Evolutionary conservation across 2,113 vertebrate genomes (phyloP), one percentile per base, ranked within the genome.

Genomic region (Alligator sinensis): DNA sequence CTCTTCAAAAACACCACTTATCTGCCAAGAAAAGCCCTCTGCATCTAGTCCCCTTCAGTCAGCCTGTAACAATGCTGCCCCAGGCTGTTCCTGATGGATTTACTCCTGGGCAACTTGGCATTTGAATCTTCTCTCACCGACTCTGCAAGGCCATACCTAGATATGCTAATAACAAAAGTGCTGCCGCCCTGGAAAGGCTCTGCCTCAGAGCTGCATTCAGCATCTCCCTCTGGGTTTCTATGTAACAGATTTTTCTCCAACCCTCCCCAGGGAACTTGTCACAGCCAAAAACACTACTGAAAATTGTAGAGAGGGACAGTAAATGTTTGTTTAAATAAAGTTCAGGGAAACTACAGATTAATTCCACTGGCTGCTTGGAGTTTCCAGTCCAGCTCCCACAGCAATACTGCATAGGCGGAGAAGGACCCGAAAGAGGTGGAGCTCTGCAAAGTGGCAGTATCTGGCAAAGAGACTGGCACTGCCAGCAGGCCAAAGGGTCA

Each of bases 1-100:
- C 79, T 95, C 84, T 84, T n/a, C 82, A 79, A 95, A 83, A 59
- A 79, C 84, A 85, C 78, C 82, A 90, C 87, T 91, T 93, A 88
- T 34, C 62, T 91, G 74, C 86, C 82, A 87, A 87, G 93, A 84
- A 80, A 90, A 47, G 28, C 63, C 61, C 58, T 78, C 59, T 72
- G 47, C 74, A 68, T 15, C 18, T 84, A 89, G 61, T 38, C 75
- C 84, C 47, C 17, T 10, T 12, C 30, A 62, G 19, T 79, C 74
- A 79, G 82, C 63, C 64, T 76, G 78, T 80, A 77, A 64, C 54
- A 27, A 28, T 15, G n/a, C 64, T 88, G 82, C 83, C 76, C 77
- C n/a, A 16, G 58, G 62, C 30, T 16, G 78, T 30, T 30, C 38
- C 27, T 34, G 22, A 74, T 38, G 38, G 19, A 57, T 54, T 58